Evolutionary conservation across 2,113 vertebrate species (phyloP).

Genomic region (Thomomys bottae): DNA sequence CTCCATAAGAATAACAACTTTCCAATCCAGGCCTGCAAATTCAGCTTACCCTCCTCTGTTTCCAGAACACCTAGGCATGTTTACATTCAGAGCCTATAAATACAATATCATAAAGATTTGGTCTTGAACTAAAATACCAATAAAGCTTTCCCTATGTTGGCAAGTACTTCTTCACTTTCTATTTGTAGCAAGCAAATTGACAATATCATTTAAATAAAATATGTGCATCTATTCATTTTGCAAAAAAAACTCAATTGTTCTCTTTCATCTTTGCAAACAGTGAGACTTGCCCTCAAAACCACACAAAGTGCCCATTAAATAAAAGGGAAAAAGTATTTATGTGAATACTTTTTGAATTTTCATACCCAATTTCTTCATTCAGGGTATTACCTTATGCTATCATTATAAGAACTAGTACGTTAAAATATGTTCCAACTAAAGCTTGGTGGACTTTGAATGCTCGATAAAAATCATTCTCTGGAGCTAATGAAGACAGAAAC

Average conservation of each 20-base stretch:
- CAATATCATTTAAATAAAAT: constrained; percentile 73
- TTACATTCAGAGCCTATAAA: constrained; percentile 27
- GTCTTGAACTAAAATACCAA: constrained; percentile 45
- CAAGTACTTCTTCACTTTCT: constrained; percentile 55
- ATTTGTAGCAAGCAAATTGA: constrained; percentile 58
- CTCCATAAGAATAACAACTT: constrained; percentile 44
- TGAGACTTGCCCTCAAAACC: constrained; percentile 73
- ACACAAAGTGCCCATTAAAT: constrained; percentile 66
- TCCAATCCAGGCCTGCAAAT: background rate
- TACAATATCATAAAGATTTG: constrained; percentile 31
- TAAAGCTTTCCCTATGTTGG: constrained; percentile 6
- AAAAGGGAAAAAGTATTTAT: constrained; percentile 79
- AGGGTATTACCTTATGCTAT: constrained; percentile 78
- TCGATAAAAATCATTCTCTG: constrained; percentile 90
- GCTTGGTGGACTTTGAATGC: constrained; percentile 84
- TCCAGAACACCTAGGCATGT: background rate
- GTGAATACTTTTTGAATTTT: constrained; percentile 72
- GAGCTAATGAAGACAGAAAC: constrained; percentile 98
- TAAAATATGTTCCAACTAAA: constrained; percentile 85
- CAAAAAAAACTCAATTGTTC: constrained; percentile 83
- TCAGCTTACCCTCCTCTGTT: background rate
- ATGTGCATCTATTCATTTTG: constrained; percentile 54
- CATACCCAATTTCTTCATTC: constrained; percentile 81
- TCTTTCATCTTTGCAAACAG: constrained; percentile 78
- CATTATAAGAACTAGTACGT: constrained; percentile 81